These are phyloP conservation scores for Lipophrys pholis DNA, from an alignment of 2,113 vertebrate species.

Conservation along the genomic window DNA sequence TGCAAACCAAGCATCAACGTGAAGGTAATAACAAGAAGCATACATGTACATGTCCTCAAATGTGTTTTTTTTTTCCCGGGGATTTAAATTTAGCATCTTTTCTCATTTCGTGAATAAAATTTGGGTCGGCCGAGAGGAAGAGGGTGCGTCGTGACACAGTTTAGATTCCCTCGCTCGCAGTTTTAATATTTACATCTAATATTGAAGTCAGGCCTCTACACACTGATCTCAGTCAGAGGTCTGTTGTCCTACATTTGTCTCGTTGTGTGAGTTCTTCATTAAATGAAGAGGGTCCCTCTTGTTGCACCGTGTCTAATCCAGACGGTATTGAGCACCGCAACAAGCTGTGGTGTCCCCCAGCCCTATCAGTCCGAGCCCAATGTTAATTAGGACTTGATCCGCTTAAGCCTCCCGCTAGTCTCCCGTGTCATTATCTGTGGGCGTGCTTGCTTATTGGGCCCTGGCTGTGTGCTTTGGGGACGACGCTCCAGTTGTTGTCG, in stretches of 20 bases:
- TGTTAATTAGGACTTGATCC: constrained; percentile 80
- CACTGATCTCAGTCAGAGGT: constrained; percentile 1
- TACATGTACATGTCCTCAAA: no score
- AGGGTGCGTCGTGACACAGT: neutral
- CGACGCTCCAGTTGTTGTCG: constrained; percentile 49
- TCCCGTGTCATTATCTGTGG: constrained; percentile 65
- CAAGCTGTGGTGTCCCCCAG: constrained; percentile 38
- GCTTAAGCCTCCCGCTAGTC: constrained; percentile 70
- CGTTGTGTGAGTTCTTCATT: no score
- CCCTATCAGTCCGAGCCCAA: constrained; percentile 60
- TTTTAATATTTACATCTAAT: neutral
- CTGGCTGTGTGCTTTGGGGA: constrained; percentile 21
- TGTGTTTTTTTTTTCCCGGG: no score
- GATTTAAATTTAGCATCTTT: no score
- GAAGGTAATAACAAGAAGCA: no score
- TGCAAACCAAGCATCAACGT: no score
- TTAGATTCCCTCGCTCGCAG: neutral
- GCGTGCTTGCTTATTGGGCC: constrained; percentile 47
- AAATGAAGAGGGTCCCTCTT: neutral
- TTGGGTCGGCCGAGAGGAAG: neutral
- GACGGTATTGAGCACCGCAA: constrained; percentile 55
- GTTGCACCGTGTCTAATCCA: constrained; percentile 46
- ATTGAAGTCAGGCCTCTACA: neutral
- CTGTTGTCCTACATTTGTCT: neutral
- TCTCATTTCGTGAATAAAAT: neutral